A percentile compares a stretch with the other conserved stretches of the same genome.
Evolutionary conservation across 2,113 vertebrate species (phyloP).

Genomic region (Chamaetylas fuelleborni): DNA sequence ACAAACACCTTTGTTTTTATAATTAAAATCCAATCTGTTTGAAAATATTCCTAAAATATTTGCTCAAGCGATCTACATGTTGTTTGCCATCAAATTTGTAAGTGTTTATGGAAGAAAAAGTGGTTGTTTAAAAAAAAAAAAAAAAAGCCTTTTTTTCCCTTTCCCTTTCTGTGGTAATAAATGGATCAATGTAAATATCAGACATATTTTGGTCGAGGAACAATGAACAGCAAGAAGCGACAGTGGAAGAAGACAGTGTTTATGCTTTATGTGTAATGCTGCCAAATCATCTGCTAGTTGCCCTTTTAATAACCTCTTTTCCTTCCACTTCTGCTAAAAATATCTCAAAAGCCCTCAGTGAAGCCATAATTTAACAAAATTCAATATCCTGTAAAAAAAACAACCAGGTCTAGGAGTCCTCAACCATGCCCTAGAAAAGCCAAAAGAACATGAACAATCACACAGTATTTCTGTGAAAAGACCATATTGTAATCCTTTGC

Average conservation of each 20-base stretch:
- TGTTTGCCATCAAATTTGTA: neutral
- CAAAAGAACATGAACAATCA: neutral
- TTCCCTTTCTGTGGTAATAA: neutral
- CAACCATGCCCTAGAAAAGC: neutral
- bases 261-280: neutral
- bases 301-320: constrained; percentile 32
- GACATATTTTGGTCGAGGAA: neutral
- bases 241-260: neutral
- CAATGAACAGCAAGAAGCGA: neutral
- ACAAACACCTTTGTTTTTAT: neutral
- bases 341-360: neutral
- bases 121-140: neutral
- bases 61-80: neutral
- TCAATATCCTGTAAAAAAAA: constrained; percentile 5
- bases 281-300: neutral
- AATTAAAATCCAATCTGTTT: neutral
- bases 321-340: constrained; percentile 28
- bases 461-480: constrained; percentile 3
- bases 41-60: neutral
- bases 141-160: neutral
- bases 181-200: neutral
- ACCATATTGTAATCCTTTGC: neutral
- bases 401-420: neutral
- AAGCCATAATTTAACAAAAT: constrained; percentile 25
- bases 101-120: neutral